Evolutionary conservation across 2,888 invertebrate species (phyloP).

Genomic region (Amphipoea lucens): DNA sequence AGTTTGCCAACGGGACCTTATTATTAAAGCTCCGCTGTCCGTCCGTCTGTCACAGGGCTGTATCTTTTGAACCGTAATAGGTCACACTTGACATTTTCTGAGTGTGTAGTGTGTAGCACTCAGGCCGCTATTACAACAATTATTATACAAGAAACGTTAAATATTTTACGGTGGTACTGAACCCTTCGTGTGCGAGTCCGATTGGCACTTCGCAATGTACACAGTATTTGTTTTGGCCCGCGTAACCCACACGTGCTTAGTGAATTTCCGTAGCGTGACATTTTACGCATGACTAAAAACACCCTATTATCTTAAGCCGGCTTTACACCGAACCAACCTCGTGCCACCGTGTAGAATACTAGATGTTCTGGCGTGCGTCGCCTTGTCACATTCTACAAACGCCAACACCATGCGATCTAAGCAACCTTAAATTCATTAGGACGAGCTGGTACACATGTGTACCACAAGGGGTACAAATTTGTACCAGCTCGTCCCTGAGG

Average conservation of each 20-base stretch:
- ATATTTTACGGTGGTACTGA: neutral
- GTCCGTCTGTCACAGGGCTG: neutral
- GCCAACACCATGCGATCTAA: neutral
- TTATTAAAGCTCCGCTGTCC: neutral
- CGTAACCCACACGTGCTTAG: neutral
- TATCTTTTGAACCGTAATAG: neutral
- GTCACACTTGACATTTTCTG: neutral
- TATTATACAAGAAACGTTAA: neutral
- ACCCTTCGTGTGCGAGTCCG: neutral
- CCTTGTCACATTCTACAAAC: neutral
- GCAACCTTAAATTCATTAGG: neutral
- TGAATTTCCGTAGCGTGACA: conserved; percentile 23
- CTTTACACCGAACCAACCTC: conserved; percentile 12
- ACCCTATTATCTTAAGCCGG: conserved; percentile 45
- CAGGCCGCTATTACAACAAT: neutral
- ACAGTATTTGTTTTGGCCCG: neutral
- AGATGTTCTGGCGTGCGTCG: neutral
- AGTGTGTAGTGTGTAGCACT: neutral
- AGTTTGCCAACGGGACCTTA: neutral
- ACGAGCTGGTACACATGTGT: neutral
- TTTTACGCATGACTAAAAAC: conserved; percentile 28
- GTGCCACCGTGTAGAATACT: conserved; percentile 6
- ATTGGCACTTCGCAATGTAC: neutral
- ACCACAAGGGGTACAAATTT: neutral
- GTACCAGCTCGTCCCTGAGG: neutral